These are phyloP conservation scores for Dascillus cervinus DNA, from an alignment of 2,888 invertebrate genomes.

Conservation along the genomic window DNA sequence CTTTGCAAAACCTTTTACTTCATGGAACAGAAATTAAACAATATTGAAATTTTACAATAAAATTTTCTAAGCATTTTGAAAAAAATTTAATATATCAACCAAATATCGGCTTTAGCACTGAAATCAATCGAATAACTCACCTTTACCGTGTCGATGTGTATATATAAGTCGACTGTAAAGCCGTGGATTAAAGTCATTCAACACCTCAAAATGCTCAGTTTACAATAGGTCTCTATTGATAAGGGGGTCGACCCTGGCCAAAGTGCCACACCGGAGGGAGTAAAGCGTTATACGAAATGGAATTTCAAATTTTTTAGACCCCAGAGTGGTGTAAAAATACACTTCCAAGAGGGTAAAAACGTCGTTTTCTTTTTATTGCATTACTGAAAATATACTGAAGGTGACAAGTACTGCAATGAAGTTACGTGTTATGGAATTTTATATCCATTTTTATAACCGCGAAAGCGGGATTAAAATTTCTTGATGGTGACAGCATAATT, in stretches of 20 bases:
- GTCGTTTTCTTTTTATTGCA: constrained; percentile 42
- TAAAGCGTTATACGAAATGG: constrained; percentile 36
- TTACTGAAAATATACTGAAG: constrained; percentile 41
- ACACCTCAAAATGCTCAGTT: constrained; percentile 39
- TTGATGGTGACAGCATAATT: constrained; percentile 37
- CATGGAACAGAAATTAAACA: no score
- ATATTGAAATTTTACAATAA: no score
- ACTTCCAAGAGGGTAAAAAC: constrained; percentile 39
- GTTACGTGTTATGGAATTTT: constrained; percentile 43
- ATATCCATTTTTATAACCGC: constrained; percentile 41
- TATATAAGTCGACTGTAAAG: constrained; percentile 26
- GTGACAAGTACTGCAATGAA: constrained; percentile 41
- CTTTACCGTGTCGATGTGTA: no score
- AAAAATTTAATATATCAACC: no score
- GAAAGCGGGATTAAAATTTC: constrained; percentile 42
- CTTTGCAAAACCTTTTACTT: no score
- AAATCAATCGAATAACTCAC: constrained; percentile 13
- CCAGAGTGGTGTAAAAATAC: constrained; percentile 46
- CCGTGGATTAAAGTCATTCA: constrained; percentile 35
- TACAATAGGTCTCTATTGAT: constrained; percentile 37
- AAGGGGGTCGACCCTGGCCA: constrained; percentile 24
- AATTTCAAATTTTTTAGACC: constrained; percentile 45
- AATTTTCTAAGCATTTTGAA: no score
- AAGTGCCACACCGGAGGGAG: constrained; percentile 30
- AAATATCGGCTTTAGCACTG: no score